A percentile compares a stretch with the other conserved stretches of the same genome.
These are phyloP conservation scores for Acronicta aceris DNA, from an alignment of 2,888 invertebrate genomes.

Conservation along the genomic window DNA sequence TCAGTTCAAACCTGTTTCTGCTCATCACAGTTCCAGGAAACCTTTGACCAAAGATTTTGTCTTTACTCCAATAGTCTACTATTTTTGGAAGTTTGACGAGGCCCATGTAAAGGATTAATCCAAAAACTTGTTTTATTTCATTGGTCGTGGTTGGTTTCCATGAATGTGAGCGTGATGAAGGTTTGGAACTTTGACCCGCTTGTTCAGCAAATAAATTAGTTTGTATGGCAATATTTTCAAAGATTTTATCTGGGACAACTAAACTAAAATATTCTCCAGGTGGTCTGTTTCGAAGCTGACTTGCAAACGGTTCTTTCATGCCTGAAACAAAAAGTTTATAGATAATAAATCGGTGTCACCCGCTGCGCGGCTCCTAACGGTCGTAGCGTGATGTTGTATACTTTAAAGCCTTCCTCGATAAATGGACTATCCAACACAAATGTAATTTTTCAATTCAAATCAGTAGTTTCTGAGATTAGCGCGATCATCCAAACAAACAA, in stretches of 20 bases:
- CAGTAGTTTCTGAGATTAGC: not conserved
- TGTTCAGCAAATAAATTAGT: no score
- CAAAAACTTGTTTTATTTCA: conserved; percentile 12
- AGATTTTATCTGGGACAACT: conserved; percentile 5
- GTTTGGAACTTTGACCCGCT: no score
- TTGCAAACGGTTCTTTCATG: conserved; percentile 10
- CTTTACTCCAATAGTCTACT: conserved; percentile 11
- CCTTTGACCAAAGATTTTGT: conserved; percentile 12
- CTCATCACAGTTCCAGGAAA: conserved; percentile 15
- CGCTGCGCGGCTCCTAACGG: not conserved
- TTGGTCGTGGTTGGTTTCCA: conserved; percentile 9
- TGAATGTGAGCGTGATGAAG: not conserved
- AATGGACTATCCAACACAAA: conserved; percentile 1
- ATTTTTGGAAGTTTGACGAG: conserved; percentile 15
- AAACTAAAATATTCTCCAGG: no score
- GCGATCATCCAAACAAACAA: no score
- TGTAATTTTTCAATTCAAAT: not conserved
- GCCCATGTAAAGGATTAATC: conserved; percentile 13
- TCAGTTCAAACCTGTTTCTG: conserved; percentile 11
- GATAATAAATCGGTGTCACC: conserved; percentile 1
- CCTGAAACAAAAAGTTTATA: conserved; percentile 4
- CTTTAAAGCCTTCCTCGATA: not conserved
- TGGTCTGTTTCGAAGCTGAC: not conserved
- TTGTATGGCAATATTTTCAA: conserved; percentile 7
- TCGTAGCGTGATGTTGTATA: not conserved